Percentiles rank a stretch among this genome's conserved stretches.
phyloP scores from a whole-genome alignment of 2,888 invertebrate genomes.

The Cryptus viduatorius region DNA sequence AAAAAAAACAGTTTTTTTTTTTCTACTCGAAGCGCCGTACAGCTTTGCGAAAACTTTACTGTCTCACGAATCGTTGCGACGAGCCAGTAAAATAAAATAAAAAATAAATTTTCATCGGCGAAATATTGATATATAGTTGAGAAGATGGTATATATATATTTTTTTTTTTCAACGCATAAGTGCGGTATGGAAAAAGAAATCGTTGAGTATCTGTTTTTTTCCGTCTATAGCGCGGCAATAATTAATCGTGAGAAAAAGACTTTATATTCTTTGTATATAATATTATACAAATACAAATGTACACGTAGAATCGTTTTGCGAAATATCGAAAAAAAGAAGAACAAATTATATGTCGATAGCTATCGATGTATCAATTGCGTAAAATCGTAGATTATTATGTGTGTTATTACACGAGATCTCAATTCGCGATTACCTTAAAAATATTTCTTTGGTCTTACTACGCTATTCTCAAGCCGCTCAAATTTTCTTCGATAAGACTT shows the following conservation, averaged over 20 bases:
- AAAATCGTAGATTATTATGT: not conserved
- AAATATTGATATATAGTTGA: slow-evolving; percentile 34
- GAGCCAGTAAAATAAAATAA: not conserved
- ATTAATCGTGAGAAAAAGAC: slow-evolving; percentile 59
- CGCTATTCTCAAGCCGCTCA: not conserved
- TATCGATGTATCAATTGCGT: not conserved
- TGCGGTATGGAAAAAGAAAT: slow-evolving; percentile 20
- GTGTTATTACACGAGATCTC: not conserved
- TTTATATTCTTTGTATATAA: slow-evolving; percentile 64
- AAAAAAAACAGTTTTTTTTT: not conserved
- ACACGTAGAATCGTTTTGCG: slow-evolving; percentile 12
- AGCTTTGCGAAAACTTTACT: not conserved
- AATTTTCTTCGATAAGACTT: slow-evolving; percentile 21
- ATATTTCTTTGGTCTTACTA: not conserved
- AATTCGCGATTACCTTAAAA: not conserved
- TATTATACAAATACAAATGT: slow-evolving; percentile 53
- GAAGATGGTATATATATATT: slow-evolving; percentile 36
- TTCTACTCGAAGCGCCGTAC: not conserved
- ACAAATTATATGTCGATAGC: too few relatives aligned
- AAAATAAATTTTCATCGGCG: not conserved
- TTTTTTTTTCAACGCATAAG: slow-evolving; percentile 37
- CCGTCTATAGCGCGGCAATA: slow-evolving; percentile 47
- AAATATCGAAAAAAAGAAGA: slow-evolving; percentile 13
- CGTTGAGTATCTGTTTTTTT: slow-evolving; percentile 33
- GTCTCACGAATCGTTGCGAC: slow-evolving; percentile 24